Conservation (phyloP, 2,888 invertebrate genomes). For the Parnassius mnemosyne region DNA sequence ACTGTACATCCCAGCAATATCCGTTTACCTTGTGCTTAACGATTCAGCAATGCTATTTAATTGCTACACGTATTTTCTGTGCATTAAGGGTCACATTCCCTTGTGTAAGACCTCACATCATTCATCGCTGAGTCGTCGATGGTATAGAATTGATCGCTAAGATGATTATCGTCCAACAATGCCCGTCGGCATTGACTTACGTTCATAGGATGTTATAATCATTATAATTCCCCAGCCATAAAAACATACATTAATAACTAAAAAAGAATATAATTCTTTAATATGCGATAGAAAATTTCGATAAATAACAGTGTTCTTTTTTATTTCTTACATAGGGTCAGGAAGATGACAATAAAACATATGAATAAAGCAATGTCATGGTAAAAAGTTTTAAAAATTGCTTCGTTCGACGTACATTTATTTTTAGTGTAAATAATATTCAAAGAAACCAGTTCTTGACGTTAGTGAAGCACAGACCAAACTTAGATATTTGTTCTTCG, state of each 20-base stretch:
- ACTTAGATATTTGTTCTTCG: too few species aligned
- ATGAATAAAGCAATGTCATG: too few species aligned
- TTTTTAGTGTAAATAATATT: too few species aligned
- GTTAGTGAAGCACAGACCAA: too few species aligned
- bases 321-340: too few species aligned
- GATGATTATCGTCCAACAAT: conserved; percentile 18
- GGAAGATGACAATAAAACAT: too few species aligned
- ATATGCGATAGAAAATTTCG: too few species aligned
- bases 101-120: conserved; percentile 6
- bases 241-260: not conserved
- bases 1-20: conserved; percentile 5
- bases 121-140: not conserved
- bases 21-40: conserved; percentile 7
- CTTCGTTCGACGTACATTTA: too few species aligned
- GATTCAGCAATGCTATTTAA: not conserved
- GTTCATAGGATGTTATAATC: conserved; percentile 16
- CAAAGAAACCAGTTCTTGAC: too few species aligned
- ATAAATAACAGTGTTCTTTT: too few species aligned
- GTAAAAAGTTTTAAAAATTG: too few species aligned
- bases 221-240: not conserved
- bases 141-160: conserved; percentile 4
- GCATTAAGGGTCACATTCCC: conserved; percentile 1
- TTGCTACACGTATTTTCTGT: not conserved
- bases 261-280: too few species aligned
- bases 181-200: conserved; percentile 16